Percentiles rank a stretch among this genome's conserved stretches.
phyloP scores from a whole-genome alignment of 1,140 invertebrate species.

The Orchestia grillus region DNA sequence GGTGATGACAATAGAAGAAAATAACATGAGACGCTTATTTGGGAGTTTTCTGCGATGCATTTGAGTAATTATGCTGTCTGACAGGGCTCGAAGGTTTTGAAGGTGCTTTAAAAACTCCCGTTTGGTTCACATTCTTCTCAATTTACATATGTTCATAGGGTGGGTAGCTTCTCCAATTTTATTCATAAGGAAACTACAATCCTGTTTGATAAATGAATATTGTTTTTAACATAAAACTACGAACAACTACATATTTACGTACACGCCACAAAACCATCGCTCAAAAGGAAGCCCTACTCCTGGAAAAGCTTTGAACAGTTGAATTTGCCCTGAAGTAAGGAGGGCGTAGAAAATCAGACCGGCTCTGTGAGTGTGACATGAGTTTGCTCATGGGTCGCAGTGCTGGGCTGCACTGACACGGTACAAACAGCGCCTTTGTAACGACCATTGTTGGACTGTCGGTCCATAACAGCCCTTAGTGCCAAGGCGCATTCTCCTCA shows the following conservation, averaged over 20 bases:
- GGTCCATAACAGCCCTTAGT: conserved; percentile 24
- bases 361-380: neutral
- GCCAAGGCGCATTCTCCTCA: neutral
- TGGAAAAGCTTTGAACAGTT: neutral
- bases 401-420: neutral
- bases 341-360: neutral
- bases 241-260: too few species aligned
- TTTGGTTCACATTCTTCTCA: too few species aligned
- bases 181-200: too few species aligned
- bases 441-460: conserved; percentile 26
- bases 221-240: too few species aligned
- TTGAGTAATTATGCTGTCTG: neutral
- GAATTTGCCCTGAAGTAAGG: neutral
- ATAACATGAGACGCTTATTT: neutral
- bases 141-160: too few species aligned
- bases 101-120: too few species aligned
- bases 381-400: neutral
- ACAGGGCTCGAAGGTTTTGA: too few species aligned
- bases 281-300: neutral
- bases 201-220: too few species aligned
- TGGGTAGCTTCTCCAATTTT: too few species aligned
- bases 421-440: conserved; percentile 47
- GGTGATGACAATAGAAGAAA: neutral
- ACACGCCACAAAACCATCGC: too few species aligned
- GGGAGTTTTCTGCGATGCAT: neutral